These are phyloP conservation scores for Tetanocera ferruginea DNA, from an alignment of 2,888 invertebrate species.

Conservation along the genomic window DNA sequence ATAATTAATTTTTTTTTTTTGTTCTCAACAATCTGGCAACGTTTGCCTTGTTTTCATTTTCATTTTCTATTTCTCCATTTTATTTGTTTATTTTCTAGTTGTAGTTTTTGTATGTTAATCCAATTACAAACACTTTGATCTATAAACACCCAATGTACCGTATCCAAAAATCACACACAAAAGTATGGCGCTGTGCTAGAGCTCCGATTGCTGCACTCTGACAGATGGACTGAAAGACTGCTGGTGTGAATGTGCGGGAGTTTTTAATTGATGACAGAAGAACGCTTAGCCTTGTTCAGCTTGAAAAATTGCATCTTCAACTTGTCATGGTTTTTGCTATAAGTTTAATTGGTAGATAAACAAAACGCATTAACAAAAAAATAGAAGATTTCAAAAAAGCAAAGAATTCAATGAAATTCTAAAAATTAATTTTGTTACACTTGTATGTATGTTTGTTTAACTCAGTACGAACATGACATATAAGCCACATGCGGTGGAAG, in stretches of 20 bases:
- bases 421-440: no score
- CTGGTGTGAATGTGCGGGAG: not conserved
- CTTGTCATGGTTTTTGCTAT: not conserved
- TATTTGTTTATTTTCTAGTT: constrained; percentile 20
- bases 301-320: not conserved
- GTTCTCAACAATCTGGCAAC: not conserved
- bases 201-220: not conserved
- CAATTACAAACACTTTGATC: constrained; percentile 31
- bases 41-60: not conserved
- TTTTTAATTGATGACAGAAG: constrained; percentile 16
- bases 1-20: not conserved
- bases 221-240: not conserved
- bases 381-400: no score
- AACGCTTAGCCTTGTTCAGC: not conserved
- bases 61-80: not conserved
- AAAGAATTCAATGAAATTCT: no score
- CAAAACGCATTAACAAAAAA: no score
- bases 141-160: constrained; percentile 6
- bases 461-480: no score
- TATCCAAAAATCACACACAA: not conserved
- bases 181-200: not conserved
- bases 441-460: no score
- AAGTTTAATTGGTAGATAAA: not conserved
- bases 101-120: constrained; percentile 1
- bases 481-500: no score